phyloP scores from a whole-genome alignment of 2,797 vertebrate species.

The Catostomus latipinnis region DNA sequence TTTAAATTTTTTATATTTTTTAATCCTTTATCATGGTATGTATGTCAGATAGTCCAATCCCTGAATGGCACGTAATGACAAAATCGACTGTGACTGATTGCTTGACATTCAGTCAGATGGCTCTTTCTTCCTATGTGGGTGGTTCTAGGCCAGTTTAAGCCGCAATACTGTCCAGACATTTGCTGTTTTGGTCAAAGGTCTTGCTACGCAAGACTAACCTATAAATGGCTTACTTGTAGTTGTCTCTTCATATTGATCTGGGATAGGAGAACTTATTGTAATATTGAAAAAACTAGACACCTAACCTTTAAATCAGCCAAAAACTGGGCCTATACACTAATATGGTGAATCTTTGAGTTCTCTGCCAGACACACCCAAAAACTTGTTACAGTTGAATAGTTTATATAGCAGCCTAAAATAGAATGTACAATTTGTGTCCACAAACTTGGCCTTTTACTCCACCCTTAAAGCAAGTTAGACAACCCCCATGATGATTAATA shows the following conservation, averaged over 20 bases:
- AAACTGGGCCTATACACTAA: background rate
- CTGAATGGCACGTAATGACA: too few species aligned
- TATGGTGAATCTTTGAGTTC: background rate
- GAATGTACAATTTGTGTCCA: background rate
- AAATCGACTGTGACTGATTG: too few species aligned
- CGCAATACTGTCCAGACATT: too few species aligned
- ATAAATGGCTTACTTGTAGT: background rate
- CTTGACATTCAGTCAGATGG: too few species aligned
- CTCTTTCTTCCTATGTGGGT: too few species aligned
- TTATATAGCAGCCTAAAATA: constrained; percentile 3
- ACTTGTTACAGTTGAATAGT: background rate
- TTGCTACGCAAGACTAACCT: too few species aligned
- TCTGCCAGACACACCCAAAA: background rate
- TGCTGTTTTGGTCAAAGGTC: too few species aligned
- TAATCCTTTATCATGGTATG: too few species aligned
- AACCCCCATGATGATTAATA: background rate
- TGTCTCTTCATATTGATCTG: too few species aligned
- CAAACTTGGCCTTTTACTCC: background rate
- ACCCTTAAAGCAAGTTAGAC: background rate
- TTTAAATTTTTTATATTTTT: too few species aligned
- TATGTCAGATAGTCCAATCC: too few species aligned
- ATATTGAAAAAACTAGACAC: background rate
- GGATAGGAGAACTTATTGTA: background rate
- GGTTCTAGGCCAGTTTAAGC: too few species aligned
- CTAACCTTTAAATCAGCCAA: background rate